Conservation (phyloP, 1,140 invertebrate genomes). For the Grapholita molesta region DNA sequence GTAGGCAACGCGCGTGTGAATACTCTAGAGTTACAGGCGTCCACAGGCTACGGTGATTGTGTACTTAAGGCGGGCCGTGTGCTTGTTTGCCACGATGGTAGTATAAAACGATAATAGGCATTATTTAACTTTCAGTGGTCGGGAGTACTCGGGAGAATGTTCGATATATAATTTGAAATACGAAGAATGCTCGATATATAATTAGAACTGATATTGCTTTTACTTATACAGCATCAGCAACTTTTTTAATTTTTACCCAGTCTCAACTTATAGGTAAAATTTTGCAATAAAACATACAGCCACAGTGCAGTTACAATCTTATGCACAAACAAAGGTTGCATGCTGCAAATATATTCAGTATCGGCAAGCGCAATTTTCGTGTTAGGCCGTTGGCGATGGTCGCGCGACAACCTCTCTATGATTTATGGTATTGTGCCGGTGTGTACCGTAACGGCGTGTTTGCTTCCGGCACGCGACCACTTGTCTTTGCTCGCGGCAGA, state of each 20-base stretch:
- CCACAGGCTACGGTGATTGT: no score
- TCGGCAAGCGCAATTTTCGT: conserved; percentile 64
- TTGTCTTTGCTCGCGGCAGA: conserved; percentile 43
- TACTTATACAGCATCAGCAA: no score
- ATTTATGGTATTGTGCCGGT: conserved; percentile 43
- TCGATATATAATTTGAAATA: no score
- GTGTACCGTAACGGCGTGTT: conserved; percentile 25
- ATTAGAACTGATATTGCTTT: no score
- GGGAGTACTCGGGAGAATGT: no score
- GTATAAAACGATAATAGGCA: no score
- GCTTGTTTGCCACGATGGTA: no score
- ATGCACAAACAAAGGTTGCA: conserved; percentile 44
- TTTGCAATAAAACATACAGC: conserved; percentile 38
- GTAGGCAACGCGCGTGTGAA: no score
- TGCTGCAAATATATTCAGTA: conserved; percentile 64
- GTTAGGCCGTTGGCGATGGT: conserved; percentile 59
- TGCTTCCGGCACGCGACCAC: conserved; percentile 53
- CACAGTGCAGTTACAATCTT: conserved; percentile 40
- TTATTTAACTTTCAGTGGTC: no score
- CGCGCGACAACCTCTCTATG: conserved; percentile 52
- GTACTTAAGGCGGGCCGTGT: no score
- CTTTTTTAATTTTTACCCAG: background rate
- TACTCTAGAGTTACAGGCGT: no score
- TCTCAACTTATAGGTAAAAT: background rate
- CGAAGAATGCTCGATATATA: no score